A percentile compares a stretch with the other conserved stretches of the same genome.
Evolutionary conservation across 1,140 invertebrate species (phyloP).

Genomic region (Mizuhopecten yessoensis): DNA sequence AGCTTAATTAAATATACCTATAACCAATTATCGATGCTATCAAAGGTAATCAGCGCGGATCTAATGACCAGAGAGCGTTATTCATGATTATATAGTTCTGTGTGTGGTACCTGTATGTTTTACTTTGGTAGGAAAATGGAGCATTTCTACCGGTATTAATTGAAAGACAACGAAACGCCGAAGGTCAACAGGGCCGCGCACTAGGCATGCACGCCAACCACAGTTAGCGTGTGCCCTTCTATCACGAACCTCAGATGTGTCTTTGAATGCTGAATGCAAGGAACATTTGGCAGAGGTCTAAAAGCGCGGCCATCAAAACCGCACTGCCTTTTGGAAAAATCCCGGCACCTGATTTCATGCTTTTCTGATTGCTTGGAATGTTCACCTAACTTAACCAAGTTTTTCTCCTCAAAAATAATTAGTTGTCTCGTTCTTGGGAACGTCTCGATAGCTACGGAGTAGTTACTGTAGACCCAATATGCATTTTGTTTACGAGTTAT

Average conservation of each 20-base stretch:
- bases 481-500: background rate
- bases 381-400: background rate
- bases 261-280: background rate
- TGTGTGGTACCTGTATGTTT: background rate
- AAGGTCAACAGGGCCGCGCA: background rate
- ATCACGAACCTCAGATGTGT: background rate
- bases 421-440: background rate
- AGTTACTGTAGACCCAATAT: background rate
- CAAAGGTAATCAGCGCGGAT: background rate
- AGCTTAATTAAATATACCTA: background rate
- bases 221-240: background rate
- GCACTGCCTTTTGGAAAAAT: background rate
- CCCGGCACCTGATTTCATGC: slow-evolving; percentile 30
- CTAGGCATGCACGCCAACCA: background rate
- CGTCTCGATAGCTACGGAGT: background rate
- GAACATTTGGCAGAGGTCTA: slow-evolving; percentile 13
- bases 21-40: background rate
- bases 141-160: background rate
- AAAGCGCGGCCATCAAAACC: background rate
- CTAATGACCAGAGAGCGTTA: background rate
- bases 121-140: background rate
- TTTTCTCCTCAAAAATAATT: slow-evolving; percentile 35
- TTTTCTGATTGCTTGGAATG: slow-evolving; percentile 9
- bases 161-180: background rate
- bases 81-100: background rate